These are phyloP conservation scores for Centruroides vittatus DNA, from an alignment of 1,140 invertebrate genomes.

Conservation along the genomic window DNA sequence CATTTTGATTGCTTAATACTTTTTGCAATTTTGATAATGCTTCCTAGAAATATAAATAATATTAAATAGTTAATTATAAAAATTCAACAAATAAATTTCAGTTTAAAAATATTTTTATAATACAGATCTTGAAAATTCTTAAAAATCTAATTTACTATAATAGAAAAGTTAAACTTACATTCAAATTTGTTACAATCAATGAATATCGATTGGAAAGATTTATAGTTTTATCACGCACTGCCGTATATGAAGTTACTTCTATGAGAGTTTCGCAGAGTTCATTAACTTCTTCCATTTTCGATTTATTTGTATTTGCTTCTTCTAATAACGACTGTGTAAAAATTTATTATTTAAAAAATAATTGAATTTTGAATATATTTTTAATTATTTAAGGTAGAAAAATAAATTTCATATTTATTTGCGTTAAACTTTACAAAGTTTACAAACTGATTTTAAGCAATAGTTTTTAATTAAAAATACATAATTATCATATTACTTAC, in stretches of 20 bases:
- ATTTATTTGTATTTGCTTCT: no score
- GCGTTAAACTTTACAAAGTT: not conserved
- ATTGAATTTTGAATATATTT: no score
- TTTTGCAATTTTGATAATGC: slow-evolving; percentile 70
- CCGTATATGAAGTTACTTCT: slow-evolving; percentile 9
- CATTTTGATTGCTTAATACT: slow-evolving; percentile 72
- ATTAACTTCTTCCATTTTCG: not conserved
- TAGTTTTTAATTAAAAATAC: no score
- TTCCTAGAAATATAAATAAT: slow-evolving; percentile 6
- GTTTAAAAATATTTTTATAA: not conserved
- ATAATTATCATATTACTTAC: slow-evolving; percentile 12
- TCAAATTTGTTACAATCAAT: no score
- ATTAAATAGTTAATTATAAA: not conserved
- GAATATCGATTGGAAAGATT: no score
- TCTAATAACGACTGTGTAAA: no score
- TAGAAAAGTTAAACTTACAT: no score
- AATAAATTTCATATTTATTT: no score
- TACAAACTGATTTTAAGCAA: no score
- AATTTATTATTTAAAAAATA: no score
- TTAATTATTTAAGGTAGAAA: no score
- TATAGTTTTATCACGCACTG: slow-evolving; percentile 4
- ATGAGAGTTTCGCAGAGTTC: slow-evolving; percentile 14
- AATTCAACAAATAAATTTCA: not conserved
- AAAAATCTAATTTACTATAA: not conserved
- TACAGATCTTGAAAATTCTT: not conserved